These are phyloP conservation scores for Erpornis zantholeuca DNA, from an alignment of 2,113 vertebrate species.

Conservation along the genomic window DNA sequence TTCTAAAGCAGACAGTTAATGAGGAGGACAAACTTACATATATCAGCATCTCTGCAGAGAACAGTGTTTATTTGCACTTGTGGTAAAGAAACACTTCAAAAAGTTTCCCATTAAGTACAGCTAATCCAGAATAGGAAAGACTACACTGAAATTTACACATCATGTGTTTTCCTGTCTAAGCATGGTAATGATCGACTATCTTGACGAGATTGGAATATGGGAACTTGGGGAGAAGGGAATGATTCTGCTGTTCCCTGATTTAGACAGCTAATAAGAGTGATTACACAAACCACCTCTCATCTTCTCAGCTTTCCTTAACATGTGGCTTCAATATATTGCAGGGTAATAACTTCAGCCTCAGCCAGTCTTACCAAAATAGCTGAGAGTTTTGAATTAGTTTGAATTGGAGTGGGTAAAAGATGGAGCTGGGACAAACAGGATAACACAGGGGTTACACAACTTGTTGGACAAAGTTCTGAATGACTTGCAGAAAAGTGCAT, in stretches of 20 bases:
- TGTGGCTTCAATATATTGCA: not conserved
- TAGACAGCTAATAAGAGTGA: not conserved
- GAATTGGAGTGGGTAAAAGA: not conserved
- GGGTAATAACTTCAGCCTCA: not conserved
- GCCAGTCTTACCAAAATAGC: not conserved
- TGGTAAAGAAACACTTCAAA: not conserved
- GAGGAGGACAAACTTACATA: not conserved
- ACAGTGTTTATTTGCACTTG: not conserved
- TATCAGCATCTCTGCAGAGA: not conserved
- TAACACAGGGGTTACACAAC: not conserved
- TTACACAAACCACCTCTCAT: not conserved
- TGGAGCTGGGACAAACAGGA: not conserved
- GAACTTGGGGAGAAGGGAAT: not conserved
- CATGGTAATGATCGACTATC: not conserved
- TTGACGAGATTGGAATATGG: not conserved
- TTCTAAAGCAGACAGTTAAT: not conserved
- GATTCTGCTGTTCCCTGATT: not conserved
- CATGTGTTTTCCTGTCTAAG: not conserved
- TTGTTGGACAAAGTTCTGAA: slow-evolving; percentile 7
- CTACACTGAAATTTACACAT: not conserved
- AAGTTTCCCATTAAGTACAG: not conserved
- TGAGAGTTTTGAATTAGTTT: not conserved
- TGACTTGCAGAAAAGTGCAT: not conserved
- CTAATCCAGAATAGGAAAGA: not conserved
- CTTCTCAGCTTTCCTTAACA: not conserved